Base-by-base conservation (phyloP, 2,113 vertebrate species). In the Nothocercus julius region DNA sequence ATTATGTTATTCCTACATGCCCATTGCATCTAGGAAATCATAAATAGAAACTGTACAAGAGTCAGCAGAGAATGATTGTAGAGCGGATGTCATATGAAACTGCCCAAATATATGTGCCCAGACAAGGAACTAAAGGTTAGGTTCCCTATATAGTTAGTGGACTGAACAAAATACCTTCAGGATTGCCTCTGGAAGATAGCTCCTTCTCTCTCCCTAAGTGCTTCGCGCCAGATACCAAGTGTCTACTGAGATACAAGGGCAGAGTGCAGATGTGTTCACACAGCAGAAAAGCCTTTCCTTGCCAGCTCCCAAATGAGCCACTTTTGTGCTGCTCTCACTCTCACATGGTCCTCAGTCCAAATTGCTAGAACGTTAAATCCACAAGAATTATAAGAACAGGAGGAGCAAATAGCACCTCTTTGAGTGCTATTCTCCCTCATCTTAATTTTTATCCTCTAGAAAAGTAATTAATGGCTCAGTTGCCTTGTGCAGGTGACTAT, bases 11-110 rank as follows among this genome's bases (percentile, higher is more conserved):
- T 49, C 49, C 5, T 32, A 85, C 51, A 87, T 74, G 63, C 47
- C 79, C 30, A 10, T 68, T 32, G 38, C 49, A 64, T 68, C 49
- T 45, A 88, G 45, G 36, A 69, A 85, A 59, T 9, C 62, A 19
- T 58, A 90, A 94, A 90, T 85, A 93, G 75, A 74, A 82, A 49
- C 72, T 38, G 58, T 17, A 22, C 72, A 81, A 72, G 91, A 87
- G 73, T 67, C 84, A 89, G 2, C 79, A 72, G 63, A 79, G 44
- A 22, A 28, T 93, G 72, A 53, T 63, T 54, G 5, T 64, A 62
- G 38, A 73, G 74, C 76, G 24, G 13, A 40, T 11, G 24, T 87
- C 7, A 9, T 54, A 22, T 83, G 87, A 59, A 77, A 74, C 54
- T 49, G 49, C 54, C 54, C 79, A 40, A n/a, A 77, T 73, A 40